These are phyloP conservation scores for Rhamphomyia laevipes DNA, from an alignment of 2,888 invertebrate genomes.

Conservation along the genomic window DNA sequence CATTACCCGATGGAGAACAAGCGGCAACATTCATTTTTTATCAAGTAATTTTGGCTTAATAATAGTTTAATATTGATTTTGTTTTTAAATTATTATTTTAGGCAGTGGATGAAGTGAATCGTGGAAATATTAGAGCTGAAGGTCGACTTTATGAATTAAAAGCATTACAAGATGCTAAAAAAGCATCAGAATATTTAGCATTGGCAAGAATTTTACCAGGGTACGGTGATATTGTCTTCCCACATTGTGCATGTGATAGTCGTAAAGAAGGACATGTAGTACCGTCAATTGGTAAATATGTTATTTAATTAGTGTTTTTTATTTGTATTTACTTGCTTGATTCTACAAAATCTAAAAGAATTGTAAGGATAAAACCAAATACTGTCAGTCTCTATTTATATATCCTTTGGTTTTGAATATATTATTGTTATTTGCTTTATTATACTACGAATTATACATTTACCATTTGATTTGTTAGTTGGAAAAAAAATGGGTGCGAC, in stretches of 20 bases:
- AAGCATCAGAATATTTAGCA: constrained; percentile 76
- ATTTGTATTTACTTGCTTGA: too few relatives aligned
- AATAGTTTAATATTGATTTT: background rate
- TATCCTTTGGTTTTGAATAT: too few relatives aligned
- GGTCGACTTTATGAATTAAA: constrained; percentile 92
- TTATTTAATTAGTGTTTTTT: too few relatives aligned
- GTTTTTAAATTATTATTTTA: constrained; percentile 32
- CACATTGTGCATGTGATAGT: constrained; percentile 86
- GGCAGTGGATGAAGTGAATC: constrained; percentile 91
- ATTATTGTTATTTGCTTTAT: too few relatives aligned
- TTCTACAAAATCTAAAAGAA: too few relatives aligned
- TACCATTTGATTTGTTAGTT: too few relatives aligned
- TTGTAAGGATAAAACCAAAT: too few relatives aligned
- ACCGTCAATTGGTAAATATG: constrained; percentile 52
- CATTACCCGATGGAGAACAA: constrained; percentile 53
- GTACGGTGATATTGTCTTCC: constrained; percentile 89
- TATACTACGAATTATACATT: too few relatives aligned
- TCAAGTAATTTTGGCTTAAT: constrained; percentile 45
- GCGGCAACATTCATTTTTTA: constrained; percentile 79
- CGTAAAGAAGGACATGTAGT: constrained; percentile 79
- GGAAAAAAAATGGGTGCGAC: too few relatives aligned
- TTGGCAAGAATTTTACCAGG: constrained; percentile 78
- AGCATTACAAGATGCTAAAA: constrained; percentile 81
- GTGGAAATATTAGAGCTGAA: constrained; percentile 80
- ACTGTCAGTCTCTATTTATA: too few relatives aligned